These are phyloP conservation scores for Scylla paramamosain DNA, from an alignment of 1,140 invertebrate species.

Conservation along the genomic window DNA sequence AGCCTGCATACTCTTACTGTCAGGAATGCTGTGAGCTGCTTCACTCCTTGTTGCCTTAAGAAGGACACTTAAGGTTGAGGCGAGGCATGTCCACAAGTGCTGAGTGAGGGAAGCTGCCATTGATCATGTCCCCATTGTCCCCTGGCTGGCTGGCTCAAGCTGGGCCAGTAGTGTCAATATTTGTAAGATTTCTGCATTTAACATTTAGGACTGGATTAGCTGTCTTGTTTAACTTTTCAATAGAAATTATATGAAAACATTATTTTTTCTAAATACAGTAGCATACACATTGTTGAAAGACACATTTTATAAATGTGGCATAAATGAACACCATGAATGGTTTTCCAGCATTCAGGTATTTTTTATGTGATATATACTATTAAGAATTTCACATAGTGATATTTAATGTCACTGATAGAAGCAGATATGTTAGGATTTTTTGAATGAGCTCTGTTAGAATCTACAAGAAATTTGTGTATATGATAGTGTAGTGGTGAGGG, in stretches of 20 bases:
- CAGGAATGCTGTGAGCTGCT: background rate
- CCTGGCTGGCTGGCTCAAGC: slow-evolving; percentile 63
- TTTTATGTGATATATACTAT: slow-evolving; percentile 77
- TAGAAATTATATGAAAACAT: slow-evolving; percentile 74
- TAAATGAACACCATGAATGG: slow-evolving; percentile 70
- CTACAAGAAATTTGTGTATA: slow-evolving; percentile 65
- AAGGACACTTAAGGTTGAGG: background rate
- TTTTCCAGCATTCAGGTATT: slow-evolving; percentile 77
- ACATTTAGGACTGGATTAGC: slow-evolving; percentile 70
- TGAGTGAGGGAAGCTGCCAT: background rate
- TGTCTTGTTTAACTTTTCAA: slow-evolving; percentile 75
- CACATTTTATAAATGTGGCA: slow-evolving; percentile 75
- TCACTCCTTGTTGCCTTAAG: background rate
- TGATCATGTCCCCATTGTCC: slow-evolving; percentile 50
- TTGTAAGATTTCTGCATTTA: slow-evolving; percentile 70
- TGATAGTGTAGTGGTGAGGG: slow-evolving; percentile 62
- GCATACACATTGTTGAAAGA: slow-evolving; percentile 73
- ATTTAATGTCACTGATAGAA: slow-evolving; percentile 74
- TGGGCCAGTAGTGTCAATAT: slow-evolving; percentile 53
- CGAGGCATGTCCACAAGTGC: background rate
- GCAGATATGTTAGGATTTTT: slow-evolving; percentile 68
- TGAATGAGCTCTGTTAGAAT: slow-evolving; percentile 73
- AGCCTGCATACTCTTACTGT: background rate
- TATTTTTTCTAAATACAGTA: slow-evolving; percentile 74
- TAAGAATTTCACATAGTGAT: slow-evolving; percentile 76